Evolutionary conservation across 2,113 vertebrate genomes (phyloP).

Genomic region (Nothoprocta pentlandii): DNA sequence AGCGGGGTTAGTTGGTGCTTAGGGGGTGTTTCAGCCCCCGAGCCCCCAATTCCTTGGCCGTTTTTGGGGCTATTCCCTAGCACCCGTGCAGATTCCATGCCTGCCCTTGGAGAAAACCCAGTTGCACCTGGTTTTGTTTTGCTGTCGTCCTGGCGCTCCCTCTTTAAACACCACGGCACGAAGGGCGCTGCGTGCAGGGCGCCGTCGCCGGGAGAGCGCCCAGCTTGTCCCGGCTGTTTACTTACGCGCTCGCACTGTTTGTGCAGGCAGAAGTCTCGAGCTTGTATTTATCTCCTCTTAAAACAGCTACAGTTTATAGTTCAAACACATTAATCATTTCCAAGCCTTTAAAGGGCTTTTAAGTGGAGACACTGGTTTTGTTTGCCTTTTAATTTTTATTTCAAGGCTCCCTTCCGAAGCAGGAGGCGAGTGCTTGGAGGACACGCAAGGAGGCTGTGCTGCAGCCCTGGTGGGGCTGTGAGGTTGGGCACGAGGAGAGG

Average conservation of each 20-base stretch:
- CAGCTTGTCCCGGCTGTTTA: constrained; percentile 72
- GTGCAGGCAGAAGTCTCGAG: constrained; percentile 73
- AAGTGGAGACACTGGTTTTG: constrained; percentile 52
- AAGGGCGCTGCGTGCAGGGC: not conserved
- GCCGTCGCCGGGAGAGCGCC: not conserved
- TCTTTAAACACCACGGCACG: not conserved
- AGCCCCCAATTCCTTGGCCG: no score
- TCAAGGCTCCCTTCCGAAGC: not conserved
- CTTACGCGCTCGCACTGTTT: constrained; percentile 65
- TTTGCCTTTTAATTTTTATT: constrained; percentile 36
- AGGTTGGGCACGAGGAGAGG: no score
- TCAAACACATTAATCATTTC: constrained; percentile 65
- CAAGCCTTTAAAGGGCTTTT: constrained; percentile 59
- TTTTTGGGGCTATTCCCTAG: not conserved
- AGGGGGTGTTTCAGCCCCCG: no score
- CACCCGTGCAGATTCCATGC: not conserved
- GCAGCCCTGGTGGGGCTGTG: no score
- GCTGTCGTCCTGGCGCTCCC: not conserved
- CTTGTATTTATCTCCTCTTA: constrained; percentile 68
- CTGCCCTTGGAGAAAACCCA: no score
- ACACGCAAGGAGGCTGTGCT: not conserved
- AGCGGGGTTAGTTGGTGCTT: not conserved
- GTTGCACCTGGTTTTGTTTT: accelerated
- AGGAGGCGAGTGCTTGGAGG: not conserved
- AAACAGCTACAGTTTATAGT: constrained; percentile 44